Percentiles rank a stretch among this genome's conserved stretches.
Conservation (phyloP, 2,888 invertebrate genomes). For the Ferrisia virgata region DNA sequence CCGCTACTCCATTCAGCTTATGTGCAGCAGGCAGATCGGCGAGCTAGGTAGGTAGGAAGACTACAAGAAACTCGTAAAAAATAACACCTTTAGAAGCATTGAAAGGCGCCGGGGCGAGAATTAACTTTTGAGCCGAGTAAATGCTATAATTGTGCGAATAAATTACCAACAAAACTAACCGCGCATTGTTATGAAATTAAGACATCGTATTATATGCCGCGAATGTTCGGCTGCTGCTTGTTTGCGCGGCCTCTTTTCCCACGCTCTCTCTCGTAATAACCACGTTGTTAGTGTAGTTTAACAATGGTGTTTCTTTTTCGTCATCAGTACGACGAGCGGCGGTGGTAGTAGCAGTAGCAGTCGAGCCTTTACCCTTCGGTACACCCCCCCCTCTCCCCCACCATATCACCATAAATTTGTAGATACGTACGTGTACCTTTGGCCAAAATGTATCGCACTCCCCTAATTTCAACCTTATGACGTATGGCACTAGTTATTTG, state of each 20-base stretch:
- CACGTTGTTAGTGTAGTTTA: constrained; percentile 13
- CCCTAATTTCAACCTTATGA: constrained; percentile 13
- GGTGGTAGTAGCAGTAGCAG: too few species aligned
- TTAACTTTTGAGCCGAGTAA: constrained; percentile 23
- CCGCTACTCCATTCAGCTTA: background rate
- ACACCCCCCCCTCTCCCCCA: too few species aligned
- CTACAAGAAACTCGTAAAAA: background rate
- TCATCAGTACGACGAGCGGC: background rate
- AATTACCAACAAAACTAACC: constrained; percentile 27
- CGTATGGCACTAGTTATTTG: constrained; percentile 17
- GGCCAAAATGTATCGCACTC: background rate
- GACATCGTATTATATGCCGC: background rate
- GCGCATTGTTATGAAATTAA: constrained; percentile 30
- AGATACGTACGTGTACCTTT: background rate
- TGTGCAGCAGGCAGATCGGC: too few species aligned
- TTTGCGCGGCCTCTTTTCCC: background rate
- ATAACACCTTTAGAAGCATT: background rate
- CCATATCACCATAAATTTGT: too few species aligned
- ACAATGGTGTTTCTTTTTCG: background rate
- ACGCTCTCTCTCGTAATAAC: background rate
- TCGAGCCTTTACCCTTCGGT: background rate
- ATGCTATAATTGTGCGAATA: constrained; percentile 23
- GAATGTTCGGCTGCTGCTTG: background rate
- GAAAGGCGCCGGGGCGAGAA: background rate
- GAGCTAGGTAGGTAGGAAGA: too few species aligned